These are phyloP conservation scores for Marisa cornuarietis DNA, from an alignment of 1,140 invertebrate genomes.

Conservation along the genomic window DNA sequence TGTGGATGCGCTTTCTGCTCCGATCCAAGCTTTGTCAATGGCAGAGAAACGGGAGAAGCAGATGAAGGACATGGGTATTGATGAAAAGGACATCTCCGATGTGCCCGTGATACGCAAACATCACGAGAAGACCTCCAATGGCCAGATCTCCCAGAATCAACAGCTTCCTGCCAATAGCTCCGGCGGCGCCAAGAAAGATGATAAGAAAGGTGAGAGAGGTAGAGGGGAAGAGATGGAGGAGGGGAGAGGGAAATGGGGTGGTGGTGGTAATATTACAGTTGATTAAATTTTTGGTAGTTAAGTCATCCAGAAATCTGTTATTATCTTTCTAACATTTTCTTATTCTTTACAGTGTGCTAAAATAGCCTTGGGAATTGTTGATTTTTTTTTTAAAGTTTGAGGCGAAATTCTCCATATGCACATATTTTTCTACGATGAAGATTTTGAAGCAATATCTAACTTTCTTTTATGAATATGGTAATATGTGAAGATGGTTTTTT, in stretches of 20 bases:
- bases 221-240: not conserved
- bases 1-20: conserved; percentile 97
- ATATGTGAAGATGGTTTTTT: no score
- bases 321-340: not conserved
- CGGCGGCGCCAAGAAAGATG: conserved; percentile 38
- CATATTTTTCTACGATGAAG: no score
- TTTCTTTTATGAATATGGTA: no score
- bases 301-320: not conserved
- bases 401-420: no score
- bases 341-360: not conserved
- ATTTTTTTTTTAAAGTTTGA: no score
- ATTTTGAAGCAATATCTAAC: no score
- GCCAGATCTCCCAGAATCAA: conserved; percentile 26
- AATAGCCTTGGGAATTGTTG: no score
- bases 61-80: conserved; percentile 92
- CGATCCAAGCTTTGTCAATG: conserved; percentile 89
- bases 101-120: conserved; percentile 58
- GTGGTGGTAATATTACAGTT: not conserved
- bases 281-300: no score
- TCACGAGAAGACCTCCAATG: conserved; percentile 26
- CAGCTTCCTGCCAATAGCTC: conserved; percentile 27
- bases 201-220: conserved; percentile 44
- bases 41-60: conserved; percentile 90
- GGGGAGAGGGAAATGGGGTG: no score
- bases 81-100: conserved; percentile 65